Percentiles rank a stretch among this genome's conserved stretches.
Conservation (phyloP, 2,113 vertebrate species). For the Saccopteryx leptura region DNA sequence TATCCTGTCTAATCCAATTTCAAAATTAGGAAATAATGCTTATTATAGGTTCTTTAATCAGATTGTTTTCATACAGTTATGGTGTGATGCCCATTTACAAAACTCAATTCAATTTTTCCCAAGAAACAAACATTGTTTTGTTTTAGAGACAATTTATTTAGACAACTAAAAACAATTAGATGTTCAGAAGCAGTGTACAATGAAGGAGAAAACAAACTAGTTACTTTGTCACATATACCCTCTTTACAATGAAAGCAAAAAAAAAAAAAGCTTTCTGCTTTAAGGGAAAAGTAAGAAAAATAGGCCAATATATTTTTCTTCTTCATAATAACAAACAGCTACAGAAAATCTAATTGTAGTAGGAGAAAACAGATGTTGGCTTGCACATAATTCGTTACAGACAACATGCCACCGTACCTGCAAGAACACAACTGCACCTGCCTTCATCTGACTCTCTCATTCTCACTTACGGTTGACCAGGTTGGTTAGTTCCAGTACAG, state of each 20-base stretch:
- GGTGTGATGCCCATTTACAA: constrained; percentile 67
- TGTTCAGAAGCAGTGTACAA: constrained; percentile 88
- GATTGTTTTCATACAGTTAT: neutral
- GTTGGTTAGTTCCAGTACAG: constrained; percentile 84
- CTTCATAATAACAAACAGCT: constrained; percentile 87
- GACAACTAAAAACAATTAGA: constrained; percentile 91
- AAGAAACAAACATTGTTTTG: constrained; percentile 46
- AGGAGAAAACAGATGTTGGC: constrained; percentile 86
- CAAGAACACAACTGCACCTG: constrained; percentile 89
- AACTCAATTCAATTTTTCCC: constrained; percentile 57
- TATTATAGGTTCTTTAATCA: constrained; percentile 23
- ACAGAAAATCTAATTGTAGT: constrained; percentile 86
- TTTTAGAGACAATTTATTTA: constrained; percentile 92
- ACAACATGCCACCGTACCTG: constrained; percentile 90
- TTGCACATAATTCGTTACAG: constrained; percentile 86
- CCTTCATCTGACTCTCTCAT: constrained; percentile 80
- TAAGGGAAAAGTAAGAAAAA: constrained; percentile 82
- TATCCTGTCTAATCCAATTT: neutral
- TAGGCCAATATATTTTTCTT: constrained; percentile 86
- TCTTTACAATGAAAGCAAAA: constrained; percentile 84
- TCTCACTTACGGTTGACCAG: constrained; percentile 83
- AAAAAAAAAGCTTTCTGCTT: constrained; percentile 77
- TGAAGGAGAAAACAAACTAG: constrained; percentile 88
- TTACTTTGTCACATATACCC: constrained; percentile 85
- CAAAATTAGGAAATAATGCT: constrained; percentile 29